Base-by-base conservation (phyloP, 2,888 invertebrate genomes). In the Ischnura elegans region DNA sequence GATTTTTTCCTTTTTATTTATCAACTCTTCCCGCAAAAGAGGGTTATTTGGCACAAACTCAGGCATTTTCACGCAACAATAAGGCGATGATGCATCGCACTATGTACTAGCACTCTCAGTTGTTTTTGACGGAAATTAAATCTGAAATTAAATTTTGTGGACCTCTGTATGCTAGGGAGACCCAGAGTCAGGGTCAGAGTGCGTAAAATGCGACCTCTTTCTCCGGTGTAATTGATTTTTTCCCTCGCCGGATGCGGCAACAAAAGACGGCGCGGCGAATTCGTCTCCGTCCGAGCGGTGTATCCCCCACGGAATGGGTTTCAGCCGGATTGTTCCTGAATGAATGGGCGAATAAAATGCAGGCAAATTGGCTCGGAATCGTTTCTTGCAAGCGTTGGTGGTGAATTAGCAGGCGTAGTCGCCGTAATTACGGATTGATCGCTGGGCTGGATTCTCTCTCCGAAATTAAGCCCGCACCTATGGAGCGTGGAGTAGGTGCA, bases 371-470 rank as follows among this genome's bases (percentile, higher is more conserved):
- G 76, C 10, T 36, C 8, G 6, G 13, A 76, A 76, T 36, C 76
- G 13, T 36, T 76, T 76, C 36, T 76, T 36, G 76, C 76, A 36
- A 8, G 36, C 76, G 3, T n/a, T n/a, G n/a, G 36, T 36, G 76
- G 36, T 36, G 76, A 36, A 76, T 76, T 76, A 76, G 76, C 76
- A 76, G 6, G 76, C 16, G 76, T 36, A 36, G 76, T 13, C 36
- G 10, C 36, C 36, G 76, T 76, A 76, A 76, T 76, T 76, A 36
- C 76, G 36, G 36, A 76, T 76, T 76, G 76, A 76, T 76, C 76
- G 76, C 10, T 5, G 76, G 29, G 36, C 76, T 76, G 76, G 36
- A 36, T 76, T 29, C 36, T 36, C 76, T 29, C 36, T 36, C 76
- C 36, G 61, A 76, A 76, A 76, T 76, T 76, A 13, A 76, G 76